Evolutionary conservation across 2,797 vertebrate genomes (phyloP), one percentile per base, ranked within the genome.

Genomic region (Hippoglossus hippoglossus): DNA sequence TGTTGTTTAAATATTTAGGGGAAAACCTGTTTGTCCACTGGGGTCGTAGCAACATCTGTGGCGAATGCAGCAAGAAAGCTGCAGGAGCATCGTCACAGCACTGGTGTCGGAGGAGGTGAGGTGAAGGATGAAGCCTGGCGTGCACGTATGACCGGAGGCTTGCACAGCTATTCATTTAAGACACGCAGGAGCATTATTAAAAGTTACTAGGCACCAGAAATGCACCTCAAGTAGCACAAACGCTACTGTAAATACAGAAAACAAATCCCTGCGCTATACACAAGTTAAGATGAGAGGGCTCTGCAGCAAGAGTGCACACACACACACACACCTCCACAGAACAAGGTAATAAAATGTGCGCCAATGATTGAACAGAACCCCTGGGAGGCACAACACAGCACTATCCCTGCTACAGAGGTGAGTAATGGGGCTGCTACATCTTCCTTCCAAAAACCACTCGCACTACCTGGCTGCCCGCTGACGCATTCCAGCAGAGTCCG

Each of bases 291-390:
- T 58, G 18, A 68, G 51, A 74, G 68, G 25, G 26, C 68, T 81
- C 76, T 81, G 72, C 72, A 79, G 61, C 55, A 60, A 72, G 67
- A 73, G 64, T 34, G 61, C 55, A 31, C 65, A 80, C 72, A 67
- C 77, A 60, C 73, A 71, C 77, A 63, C 73, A 72, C 67, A 69
- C 52, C 39, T 75, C 28, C 67, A 64, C 66, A 78, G 63, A 89
- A 74, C 78, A 80, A 75, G 78, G 78, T 88, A 90, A 91, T 88
- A 84, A 91, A 88, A 75, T 82, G 81, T 81, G 85, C 12, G 63
- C 69, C 78, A 36, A 76, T 87, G 86, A 91, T 77, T 87, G 84
- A 85, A 83, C 78, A 65, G 74, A 87, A 79, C 82, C 87, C 81
- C 80, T 75, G 83, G 86, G 86, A 89, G 77, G 77, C 79, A 79